Conservation (phyloP, 2,113 vertebrate genomes). For the Setophaga petechia region DNA sequence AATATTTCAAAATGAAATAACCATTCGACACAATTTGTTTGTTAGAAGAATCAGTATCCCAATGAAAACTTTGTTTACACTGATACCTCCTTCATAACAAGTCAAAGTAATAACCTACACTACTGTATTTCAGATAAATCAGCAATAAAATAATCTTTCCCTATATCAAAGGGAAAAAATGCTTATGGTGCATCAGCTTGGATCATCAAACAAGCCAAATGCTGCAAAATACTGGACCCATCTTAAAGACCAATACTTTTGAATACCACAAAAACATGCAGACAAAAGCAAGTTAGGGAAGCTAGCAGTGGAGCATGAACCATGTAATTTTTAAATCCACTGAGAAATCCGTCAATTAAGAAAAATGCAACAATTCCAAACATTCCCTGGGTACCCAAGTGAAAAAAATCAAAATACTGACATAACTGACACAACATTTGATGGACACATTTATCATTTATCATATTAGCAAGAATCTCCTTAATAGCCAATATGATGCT, state of each 20-base stretch:
- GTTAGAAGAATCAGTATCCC: not conserved
- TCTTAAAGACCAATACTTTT: not conserved
- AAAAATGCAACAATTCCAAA: not conserved
- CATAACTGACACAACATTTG: not conserved
- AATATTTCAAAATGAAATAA: not conserved
- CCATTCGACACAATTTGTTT: not conserved
- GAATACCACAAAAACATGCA: not conserved
- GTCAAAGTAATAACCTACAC: not conserved
- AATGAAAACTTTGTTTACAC: not conserved
- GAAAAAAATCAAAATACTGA: not conserved
- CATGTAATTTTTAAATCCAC: not conserved
- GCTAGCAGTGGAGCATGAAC: not conserved
- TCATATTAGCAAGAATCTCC: not conserved
- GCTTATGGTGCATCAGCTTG: not conserved
- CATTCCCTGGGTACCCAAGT: not conserved
- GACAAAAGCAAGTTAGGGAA: not conserved
- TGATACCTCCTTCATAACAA: not conserved
- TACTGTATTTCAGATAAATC: not conserved
- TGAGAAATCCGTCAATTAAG: not conserved
- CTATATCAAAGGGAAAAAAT: not conserved
- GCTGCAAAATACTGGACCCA: not conserved
- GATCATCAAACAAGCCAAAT: not conserved
- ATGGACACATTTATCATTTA: not conserved
- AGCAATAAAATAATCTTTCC: not conserved
- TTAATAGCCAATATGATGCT: not conserved